phyloP scores from a whole-genome alignment of 2,113 vertebrate genomes.

The Malurus elegans region DNA sequence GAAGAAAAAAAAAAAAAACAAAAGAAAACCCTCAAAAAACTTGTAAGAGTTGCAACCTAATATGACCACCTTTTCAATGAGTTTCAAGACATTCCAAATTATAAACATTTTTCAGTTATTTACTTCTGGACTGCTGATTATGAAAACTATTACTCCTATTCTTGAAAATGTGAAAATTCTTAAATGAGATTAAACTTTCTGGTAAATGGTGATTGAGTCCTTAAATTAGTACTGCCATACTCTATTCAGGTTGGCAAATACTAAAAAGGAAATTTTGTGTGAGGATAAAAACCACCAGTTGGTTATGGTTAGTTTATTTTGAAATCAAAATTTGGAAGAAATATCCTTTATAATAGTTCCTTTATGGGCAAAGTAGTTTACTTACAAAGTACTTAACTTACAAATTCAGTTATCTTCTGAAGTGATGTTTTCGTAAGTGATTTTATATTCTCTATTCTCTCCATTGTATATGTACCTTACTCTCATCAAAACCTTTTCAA shows the following conservation, averaged over 20 bases:
- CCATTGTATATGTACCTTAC: background rate
- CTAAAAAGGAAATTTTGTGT: background rate
- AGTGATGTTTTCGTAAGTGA: background rate
- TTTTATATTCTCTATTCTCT: background rate
- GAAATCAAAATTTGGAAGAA: background rate
- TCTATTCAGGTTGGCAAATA: background rate
- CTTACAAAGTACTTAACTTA: background rate
- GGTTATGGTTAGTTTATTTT: background rate
- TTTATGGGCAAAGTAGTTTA: background rate
- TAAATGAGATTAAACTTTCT: background rate
- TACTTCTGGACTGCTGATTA: background rate
- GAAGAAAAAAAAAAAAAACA: too few species aligned
- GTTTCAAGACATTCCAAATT: background rate
- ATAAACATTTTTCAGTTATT: background rate
- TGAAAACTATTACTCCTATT: background rate
- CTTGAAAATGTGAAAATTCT: background rate
- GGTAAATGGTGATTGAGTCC: background rate
- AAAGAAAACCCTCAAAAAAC: too few species aligned
- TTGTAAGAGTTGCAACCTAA: background rate
- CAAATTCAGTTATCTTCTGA: background rate
- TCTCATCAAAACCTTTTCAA: background rate
- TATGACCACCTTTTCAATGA: background rate
- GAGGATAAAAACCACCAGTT: background rate
- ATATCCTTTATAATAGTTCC: background rate
- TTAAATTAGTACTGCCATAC: background rate